These are phyloP conservation scores for Cotesia typhae DNA, from an alignment of 1,140 invertebrate species.

Conservation along the genomic window DNA sequence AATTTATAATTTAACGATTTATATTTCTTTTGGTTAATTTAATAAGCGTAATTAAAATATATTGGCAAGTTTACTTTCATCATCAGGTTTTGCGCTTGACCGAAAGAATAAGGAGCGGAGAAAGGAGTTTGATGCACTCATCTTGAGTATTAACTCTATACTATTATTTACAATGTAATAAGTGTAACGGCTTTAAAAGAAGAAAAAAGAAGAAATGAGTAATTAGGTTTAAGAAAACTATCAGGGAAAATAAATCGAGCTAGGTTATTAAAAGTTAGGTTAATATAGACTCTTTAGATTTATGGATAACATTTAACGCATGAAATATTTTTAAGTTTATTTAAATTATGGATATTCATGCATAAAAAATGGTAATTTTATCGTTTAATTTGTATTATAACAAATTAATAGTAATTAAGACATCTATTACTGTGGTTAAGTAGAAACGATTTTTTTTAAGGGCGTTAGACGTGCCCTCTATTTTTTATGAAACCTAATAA, in stretches of 20 bases:
- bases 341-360: no score
- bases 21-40: not conserved
- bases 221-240: not conserved
- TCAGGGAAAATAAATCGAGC: not conserved
- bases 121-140: constrained; percentile 8
- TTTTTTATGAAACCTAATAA: no score
- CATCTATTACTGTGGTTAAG: no score
- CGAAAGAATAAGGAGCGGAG: not conserved
- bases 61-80: constrained; percentile 18
- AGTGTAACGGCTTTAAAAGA: no score
- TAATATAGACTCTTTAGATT: no score
- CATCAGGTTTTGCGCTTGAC: constrained; percentile 2
- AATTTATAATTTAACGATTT: no score
- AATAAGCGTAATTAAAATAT: not conserved
- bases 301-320: not conserved
- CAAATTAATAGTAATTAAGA: not conserved
- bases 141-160: not conserved
- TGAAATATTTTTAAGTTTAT: not conserved
- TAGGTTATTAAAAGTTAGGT: no score
- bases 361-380: not conserved
- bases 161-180: not conserved
- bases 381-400: not conserved
- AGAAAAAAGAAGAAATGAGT: not conserved
- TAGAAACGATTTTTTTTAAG: no score
- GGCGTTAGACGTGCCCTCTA: no score